Evolutionary conservation across 2,113 vertebrate species (phyloP).

Genomic region (Zosterops lateralis): DNA sequence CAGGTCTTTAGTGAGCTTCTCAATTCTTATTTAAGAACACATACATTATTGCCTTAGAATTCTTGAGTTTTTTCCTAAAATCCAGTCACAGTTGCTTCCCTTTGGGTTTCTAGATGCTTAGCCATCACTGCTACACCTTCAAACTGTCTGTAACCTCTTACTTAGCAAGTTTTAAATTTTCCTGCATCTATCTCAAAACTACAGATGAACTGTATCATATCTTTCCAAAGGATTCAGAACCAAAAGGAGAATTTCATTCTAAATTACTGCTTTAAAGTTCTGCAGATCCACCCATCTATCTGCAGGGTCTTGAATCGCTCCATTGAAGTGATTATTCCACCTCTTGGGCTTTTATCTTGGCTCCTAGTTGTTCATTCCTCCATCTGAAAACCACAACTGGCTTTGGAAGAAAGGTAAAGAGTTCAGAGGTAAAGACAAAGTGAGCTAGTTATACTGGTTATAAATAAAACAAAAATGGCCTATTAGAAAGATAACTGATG

Average conservation of each 20-base stretch:
- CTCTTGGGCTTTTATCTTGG: not conserved
- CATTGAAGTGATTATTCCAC: not conserved
- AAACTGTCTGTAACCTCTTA: constrained; percentile 6
- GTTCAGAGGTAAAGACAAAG: not conserved
- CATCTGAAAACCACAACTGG: not conserved
- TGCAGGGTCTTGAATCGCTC: not conserved
- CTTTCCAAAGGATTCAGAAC: not conserved
- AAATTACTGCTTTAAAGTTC: constrained; percentile 7
- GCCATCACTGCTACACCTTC: not conserved
- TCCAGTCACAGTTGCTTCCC: not conserved
- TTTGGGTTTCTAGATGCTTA: not conserved
- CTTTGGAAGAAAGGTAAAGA: not conserved
- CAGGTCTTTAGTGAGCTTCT: not conserved
- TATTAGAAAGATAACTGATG: not conserved
- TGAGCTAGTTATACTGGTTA: not conserved
- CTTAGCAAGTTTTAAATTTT: constrained; percentile 20
- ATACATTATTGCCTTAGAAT: not conserved
- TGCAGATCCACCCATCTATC: not conserved
- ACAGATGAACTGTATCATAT: not conserved
- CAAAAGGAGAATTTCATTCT: constrained; percentile 18
- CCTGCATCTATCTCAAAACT: constrained; percentile 25
- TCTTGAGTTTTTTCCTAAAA: constrained; percentile 18
- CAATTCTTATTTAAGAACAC: constrained; percentile 35
- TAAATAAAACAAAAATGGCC: not conserved
- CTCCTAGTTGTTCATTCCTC: not conserved